A percentile compares a stretch with the other conserved stretches of the same genome.
Conservation (phyloP, 2,797 vertebrate genomes). For the Otolemur crassicaudatus region DNA sequence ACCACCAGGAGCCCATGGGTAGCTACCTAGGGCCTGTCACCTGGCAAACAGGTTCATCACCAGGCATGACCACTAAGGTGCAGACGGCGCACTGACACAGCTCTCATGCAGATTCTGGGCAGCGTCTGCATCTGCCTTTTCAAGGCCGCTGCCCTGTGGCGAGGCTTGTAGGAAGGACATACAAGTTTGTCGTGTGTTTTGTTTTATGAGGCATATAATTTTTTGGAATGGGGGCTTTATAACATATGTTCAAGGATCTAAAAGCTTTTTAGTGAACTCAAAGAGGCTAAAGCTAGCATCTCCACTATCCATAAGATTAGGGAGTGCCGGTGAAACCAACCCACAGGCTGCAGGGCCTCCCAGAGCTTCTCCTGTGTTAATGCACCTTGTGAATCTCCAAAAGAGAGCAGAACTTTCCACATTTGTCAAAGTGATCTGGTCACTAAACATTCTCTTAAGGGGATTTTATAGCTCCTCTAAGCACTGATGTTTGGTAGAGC, state of each 20-base stretch:
- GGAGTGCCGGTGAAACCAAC: neutral
- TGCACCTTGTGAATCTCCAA: neutral
- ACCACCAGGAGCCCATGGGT: neutral
- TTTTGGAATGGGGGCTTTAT: neutral
- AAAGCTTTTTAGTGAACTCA: neutral
- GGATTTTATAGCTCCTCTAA: neutral
- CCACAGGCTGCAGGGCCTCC: neutral
- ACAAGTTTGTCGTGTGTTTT: neutral
- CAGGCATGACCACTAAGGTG: neutral
- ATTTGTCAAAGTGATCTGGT: neutral
- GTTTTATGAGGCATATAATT: conserved; percentile 2
- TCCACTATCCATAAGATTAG: neutral
- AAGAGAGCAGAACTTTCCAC: neutral
- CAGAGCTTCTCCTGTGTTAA: neutral
- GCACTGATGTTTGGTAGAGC: neutral
- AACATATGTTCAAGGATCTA: conserved; percentile 14
- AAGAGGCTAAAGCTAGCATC: neutral
- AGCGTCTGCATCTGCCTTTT: neutral
- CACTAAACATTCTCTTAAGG: neutral
- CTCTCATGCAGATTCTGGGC: neutral
- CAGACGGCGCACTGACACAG: conserved; percentile 31
- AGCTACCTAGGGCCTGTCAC: neutral
- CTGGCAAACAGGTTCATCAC: neutral
- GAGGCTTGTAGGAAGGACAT: neutral
- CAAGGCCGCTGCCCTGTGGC: neutral